Base-by-base conservation (phyloP, 1,140 invertebrate species). In the Augochlora pura region DNA sequence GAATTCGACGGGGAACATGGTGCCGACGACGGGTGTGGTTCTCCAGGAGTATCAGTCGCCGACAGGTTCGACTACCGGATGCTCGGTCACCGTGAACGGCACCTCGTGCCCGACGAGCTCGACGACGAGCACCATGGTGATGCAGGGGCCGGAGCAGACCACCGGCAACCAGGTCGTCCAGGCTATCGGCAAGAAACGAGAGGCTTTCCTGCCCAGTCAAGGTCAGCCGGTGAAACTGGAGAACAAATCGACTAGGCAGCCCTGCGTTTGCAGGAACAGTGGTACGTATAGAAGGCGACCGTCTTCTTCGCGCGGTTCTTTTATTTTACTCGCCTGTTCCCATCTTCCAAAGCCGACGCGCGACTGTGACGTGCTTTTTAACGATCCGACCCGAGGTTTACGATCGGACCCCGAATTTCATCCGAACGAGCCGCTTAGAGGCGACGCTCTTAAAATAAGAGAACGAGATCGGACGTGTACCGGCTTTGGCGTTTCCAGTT, bases 31-130 rank as follows among this genome's bases (percentile, higher is more conserved):
- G 14, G 90, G 90, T n/a, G 90, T 92, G 27, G 80, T 92, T 9
- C 82, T 92, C 18, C 91, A 92, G 80, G 91, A 92, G 72, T 92
- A 92, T 78, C 91, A 92, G 67, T 88, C 89, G 57, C 89, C 90
- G 64, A 89, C 86, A 71, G 90, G 88, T 42, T 88, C 86, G 66
- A 87, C 86, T 21, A 84, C 89, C 67, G 81, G 84, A 80, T 86
- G 84, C 39, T 76, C 84, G 59, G 72, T 86, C 49, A 83, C 76
- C n/a, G 42, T 86, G 70, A 86, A 86, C 62, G 85, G 80, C 42
- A 77, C 84, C 23, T 86, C 85, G 49, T 86, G 85, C 42, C 81
- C 85, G 16, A 86, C 85, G 67, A 88, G 87, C 63, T 83, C 73
- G 14, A 57, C 84, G 63, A 73, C 42, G 49, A 89, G 87, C 72